Conservation (phyloP, 2,888 invertebrate species). For the Amiota communis region DNA sequence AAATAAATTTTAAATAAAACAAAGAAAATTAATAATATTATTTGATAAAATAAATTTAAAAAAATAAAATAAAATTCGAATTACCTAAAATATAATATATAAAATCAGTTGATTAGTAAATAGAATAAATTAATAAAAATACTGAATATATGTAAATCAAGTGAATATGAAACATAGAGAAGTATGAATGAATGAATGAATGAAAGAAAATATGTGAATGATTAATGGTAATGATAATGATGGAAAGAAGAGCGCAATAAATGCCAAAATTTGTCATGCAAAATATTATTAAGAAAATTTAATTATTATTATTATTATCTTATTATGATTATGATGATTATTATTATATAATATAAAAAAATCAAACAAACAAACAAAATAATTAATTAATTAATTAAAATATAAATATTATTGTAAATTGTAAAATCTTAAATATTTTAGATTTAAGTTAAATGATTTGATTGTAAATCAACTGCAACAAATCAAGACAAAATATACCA, state of each 20-base stretch:
- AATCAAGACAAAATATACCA: neutral
- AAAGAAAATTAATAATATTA: too few species aligned
- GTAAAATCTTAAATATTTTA: conserved; percentile 35
- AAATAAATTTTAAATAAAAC: too few species aligned
- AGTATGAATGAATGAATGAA: too few species aligned
- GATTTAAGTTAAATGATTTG: conserved; percentile 32
- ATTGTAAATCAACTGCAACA: conserved; percentile 26
- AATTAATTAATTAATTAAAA: too few species aligned
- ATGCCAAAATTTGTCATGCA: conserved; percentile 55
- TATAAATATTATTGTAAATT: conserved; percentile 36
- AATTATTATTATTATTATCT: conserved; percentile 37
- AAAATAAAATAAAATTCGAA: neutral
- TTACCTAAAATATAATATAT: neutral
- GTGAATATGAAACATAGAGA: too few species aligned
- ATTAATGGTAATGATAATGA: neutral
- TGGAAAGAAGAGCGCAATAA: conserved; percentile 56
- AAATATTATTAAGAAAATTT: conserved; percentile 47
- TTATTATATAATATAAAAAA: too few species aligned
- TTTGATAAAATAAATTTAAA: neutral
- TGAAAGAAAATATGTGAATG: too few species aligned
- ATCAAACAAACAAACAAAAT: too few species aligned
- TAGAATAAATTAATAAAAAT: neutral
- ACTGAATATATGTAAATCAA: neutral
- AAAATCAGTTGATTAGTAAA: conserved; percentile 17
- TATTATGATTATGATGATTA: conserved; percentile 35